phyloP scores from a whole-genome alignment of 2,113 vertebrate species.

The Oreotrochilus melanogaster region DNA sequence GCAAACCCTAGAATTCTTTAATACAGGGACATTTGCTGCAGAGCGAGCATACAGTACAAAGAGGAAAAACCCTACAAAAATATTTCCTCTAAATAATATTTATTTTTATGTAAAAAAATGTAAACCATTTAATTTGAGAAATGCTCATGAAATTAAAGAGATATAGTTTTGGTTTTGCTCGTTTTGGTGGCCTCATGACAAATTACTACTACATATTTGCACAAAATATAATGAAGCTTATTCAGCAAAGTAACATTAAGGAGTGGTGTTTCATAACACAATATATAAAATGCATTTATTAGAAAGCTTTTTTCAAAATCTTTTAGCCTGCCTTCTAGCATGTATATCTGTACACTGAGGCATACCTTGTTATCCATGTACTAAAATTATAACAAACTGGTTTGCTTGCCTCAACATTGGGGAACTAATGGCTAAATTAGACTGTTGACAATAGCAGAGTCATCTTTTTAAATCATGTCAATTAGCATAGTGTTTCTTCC shows the following conservation, averaged over 20 bases:
- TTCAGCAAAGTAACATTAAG: constrained; percentile 8
- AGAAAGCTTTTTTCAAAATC: constrained; percentile 15
- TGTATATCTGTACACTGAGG: neutral
- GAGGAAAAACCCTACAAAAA: neutral
- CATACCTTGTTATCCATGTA: constrained; percentile 40
- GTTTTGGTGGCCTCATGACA: neutral
- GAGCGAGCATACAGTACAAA: neutral
- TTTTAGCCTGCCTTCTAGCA: constrained; percentile 30
- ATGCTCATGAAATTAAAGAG: neutral
- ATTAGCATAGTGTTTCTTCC: constrained; percentile 76
- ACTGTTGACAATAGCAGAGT: constrained; percentile 67
- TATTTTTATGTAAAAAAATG: neutral
- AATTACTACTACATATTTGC: neutral
- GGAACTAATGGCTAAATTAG: constrained; percentile 76
- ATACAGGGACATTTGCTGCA: neutral
- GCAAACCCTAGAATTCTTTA: neutral
- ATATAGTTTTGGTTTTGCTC: neutral
- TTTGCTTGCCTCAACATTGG: constrained; percentile 62
- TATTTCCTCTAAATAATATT: neutral
- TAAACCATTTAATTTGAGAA: neutral
- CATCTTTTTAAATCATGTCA: constrained; percentile 79
- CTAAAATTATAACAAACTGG: constrained; percentile 56
- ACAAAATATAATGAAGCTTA: neutral
- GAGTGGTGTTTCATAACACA: constrained; percentile 35
- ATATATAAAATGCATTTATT: constrained; percentile 33